These are phyloP conservation scores for Rhea americana DNA, from an alignment of 2,113 vertebrate genomes.

Conservation along the genomic window DNA sequence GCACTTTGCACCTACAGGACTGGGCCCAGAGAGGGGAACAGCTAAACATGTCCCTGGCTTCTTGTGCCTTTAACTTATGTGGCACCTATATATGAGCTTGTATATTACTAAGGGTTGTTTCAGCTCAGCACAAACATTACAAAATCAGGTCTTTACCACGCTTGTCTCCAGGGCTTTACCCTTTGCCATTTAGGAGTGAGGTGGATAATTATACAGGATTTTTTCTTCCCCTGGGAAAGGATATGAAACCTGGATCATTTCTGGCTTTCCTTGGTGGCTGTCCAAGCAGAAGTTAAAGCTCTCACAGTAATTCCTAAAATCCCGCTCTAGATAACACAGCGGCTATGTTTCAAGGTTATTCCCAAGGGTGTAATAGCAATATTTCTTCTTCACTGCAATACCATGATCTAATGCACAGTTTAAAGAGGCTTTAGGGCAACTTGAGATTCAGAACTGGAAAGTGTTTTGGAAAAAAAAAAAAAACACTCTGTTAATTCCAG, in stretches of 20 bases:
- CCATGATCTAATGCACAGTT: slow-evolving; percentile 18
- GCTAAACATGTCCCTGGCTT: not conserved
- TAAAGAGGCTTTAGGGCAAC: slow-evolving; percentile 20
- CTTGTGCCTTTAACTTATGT: not conserved
- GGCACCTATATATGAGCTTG: not conserved
- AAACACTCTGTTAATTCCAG: slow-evolving; percentile 27
- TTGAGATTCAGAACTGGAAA: slow-evolving; percentile 20
- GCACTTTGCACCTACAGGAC: not conserved
- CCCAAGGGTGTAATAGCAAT: slow-evolving; percentile 51
- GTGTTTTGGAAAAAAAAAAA: not conserved
- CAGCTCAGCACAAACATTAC: not conserved
- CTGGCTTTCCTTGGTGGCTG: slow-evolving; percentile 52
- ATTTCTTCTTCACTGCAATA: slow-evolving; percentile 50
- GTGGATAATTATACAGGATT: slow-evolving; percentile 34
- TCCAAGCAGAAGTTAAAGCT: slow-evolving; percentile 65
- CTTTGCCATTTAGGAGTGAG: not conserved
- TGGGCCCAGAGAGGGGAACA: not conserved
- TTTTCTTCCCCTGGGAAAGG: slow-evolving; percentile 40
- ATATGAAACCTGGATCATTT: slow-evolving; percentile 29
- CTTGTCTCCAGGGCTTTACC: not conserved
- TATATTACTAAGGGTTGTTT: not conserved
- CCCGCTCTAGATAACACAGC: slow-evolving; percentile 50
- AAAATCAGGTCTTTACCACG: not conserved
- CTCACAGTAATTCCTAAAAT: slow-evolving; percentile 38
- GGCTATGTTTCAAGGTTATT: slow-evolving; percentile 49